A percentile compares a stretch with the other conserved stretches of the same genome.
These are phyloP conservation scores for Cryptocephalus moraei DNA, from an alignment of 2,888 invertebrate species.

Conservation along the genomic window DNA sequence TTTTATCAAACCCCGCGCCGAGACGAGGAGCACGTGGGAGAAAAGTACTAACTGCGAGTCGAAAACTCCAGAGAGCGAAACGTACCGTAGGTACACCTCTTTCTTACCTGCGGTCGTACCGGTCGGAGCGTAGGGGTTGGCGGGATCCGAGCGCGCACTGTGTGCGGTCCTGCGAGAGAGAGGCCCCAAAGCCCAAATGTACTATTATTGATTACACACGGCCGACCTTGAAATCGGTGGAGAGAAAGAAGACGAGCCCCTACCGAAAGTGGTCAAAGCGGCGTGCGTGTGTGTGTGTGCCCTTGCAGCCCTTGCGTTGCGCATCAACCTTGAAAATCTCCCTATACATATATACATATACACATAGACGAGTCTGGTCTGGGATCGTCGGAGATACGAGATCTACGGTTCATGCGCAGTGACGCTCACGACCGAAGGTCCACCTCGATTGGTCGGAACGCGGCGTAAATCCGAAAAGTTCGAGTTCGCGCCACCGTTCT, in stretches of 20 bases:
- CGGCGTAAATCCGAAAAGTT: too few species aligned
- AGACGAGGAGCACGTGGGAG: neutral
- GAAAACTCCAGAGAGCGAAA: neutral
- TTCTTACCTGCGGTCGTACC: neutral
- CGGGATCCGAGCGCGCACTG: neutral
- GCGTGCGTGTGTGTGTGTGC: neutral
- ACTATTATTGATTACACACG: slow-evolving; percentile 20
- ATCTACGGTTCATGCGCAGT: too few species aligned
- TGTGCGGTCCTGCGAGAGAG: neutral
- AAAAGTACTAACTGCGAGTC: neutral
- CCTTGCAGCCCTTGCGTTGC: neutral
- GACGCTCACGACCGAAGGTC: too few species aligned
- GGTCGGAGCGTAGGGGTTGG: neutral
- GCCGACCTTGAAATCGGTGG: slow-evolving; percentile 28
- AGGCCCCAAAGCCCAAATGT: neutral
- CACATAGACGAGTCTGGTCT: too few species aligned
- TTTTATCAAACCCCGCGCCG: too few species aligned
- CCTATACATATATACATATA: too few species aligned
- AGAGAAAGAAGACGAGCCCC: slow-evolving; percentile 19
- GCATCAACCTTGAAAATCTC: neutral
- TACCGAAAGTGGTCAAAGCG: slow-evolving; percentile 19
- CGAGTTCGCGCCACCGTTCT: too few species aligned
- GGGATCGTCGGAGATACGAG: too few species aligned
- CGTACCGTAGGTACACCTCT: neutral
- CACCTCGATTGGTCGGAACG: too few species aligned